Conservation (phyloP, 64 coral and sea anemone genomes). For the Platygyra sinensis region DNA sequence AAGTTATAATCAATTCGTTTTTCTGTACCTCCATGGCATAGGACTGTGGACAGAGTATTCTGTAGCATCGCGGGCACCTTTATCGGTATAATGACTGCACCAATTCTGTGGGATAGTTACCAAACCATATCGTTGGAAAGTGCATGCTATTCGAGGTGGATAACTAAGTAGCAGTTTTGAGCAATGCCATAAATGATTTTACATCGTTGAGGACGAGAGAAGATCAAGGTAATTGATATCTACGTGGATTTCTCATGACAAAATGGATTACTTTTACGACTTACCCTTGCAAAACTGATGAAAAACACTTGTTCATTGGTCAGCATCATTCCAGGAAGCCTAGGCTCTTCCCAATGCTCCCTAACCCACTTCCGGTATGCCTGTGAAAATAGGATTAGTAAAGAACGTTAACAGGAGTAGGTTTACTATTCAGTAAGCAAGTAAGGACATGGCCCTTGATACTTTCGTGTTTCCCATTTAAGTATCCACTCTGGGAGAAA, state of each 20-base stretch:
- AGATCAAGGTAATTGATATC: too few relatives aligned
- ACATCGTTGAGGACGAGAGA: too few relatives aligned
- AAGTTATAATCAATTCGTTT: background rate
- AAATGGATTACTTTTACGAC: background rate
- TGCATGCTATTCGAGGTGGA: too few relatives aligned
- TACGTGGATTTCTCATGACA: background rate
- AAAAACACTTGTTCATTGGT: constrained; percentile 88
- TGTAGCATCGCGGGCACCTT: background rate
- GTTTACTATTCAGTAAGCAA: too few relatives aligned
- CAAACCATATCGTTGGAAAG: background rate
- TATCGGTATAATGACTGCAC: constrained; percentile 36
- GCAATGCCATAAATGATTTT: too few relatives aligned
- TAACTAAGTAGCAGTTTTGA: too few relatives aligned
- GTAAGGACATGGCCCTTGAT: too few relatives aligned
- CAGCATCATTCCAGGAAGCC: constrained; percentile 76
- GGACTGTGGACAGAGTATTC: constrained; percentile 27
- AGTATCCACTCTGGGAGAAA: too few relatives aligned
- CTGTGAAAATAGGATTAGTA: background rate
- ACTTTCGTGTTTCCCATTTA: too few relatives aligned
- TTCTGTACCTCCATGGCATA: constrained; percentile 43
- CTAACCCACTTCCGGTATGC: constrained; percentile 78
- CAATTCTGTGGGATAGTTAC: constrained; percentile 11
- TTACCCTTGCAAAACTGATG: constrained; percentile 76
- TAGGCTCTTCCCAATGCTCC: constrained; percentile 72
- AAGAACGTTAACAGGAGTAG: too few relatives aligned